Evolutionary conservation across 1,140 invertebrate genomes (phyloP).

Genomic region (Drosophila ananassae): DNA sequence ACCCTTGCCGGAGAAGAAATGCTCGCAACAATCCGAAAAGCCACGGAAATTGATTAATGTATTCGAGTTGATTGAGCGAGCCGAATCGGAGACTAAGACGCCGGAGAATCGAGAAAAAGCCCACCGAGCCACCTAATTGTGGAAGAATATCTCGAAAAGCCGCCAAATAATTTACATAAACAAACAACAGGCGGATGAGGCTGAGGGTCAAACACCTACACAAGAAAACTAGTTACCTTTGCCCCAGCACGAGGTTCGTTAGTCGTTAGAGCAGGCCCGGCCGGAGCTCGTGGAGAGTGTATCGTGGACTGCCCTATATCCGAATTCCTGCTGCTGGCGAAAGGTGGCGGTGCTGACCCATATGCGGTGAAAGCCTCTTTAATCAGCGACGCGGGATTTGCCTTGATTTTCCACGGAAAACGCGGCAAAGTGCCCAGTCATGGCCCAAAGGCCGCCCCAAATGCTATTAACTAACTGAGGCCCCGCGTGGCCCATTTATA

Average conservation of each 20-base stretch:
- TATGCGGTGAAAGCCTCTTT: constrained; percentile 76
- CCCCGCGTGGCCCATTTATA: constrained; percentile 56
- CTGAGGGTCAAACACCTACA: constrained; percentile 77
- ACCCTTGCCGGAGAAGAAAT: constrained; percentile 36
- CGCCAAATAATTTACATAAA: constrained; percentile 63
- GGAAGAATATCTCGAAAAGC: constrained; percentile 55
- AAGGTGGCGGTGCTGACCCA: constrained; percentile 69
- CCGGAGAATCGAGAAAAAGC: constrained; percentile 39
- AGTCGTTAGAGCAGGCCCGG: constrained; percentile 19
- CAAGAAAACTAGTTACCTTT: constrained; percentile 35
- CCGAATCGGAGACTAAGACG: constrained; percentile 26
- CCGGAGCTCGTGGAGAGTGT: constrained; percentile 4
- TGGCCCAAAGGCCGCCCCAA: constrained; percentile 56
- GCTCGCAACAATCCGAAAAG: constrained; percentile 21
- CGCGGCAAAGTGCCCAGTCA: constrained; percentile 62
- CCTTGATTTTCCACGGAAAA: constrained; percentile 73
- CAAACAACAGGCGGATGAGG: constrained; percentile 29
- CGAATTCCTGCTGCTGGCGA: constrained; percentile 51
- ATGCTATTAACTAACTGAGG: constrained; percentile 69
- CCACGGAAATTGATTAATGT: constrained; percentile 78
- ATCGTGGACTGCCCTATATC: constrained; percentile 26
- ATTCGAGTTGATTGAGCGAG: constrained; percentile 68
- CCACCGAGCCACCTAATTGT: constrained; percentile 51
- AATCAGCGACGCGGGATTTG: constrained; percentile 58
- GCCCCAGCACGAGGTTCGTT: constrained; percentile 66